These are phyloP conservation scores for Acridotheres tristis DNA, from an alignment of 2,797 vertebrate species.

Conservation along the genomic window DNA sequence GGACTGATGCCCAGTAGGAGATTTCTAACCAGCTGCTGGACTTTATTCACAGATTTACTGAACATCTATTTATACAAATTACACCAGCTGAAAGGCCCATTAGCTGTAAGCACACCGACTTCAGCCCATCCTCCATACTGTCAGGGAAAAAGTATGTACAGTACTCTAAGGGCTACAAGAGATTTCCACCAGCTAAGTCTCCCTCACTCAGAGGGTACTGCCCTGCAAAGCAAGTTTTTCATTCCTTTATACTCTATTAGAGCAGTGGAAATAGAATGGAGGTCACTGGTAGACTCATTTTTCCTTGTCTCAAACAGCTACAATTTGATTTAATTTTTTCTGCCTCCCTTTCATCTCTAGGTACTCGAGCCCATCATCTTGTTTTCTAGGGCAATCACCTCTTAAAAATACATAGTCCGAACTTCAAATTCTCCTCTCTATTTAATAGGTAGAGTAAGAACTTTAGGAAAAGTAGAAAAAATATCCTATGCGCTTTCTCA, in stretches of 20 bases:
- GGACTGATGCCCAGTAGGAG: slow-evolving; percentile 1
- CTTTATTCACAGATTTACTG: slow-evolving; percentile 12
- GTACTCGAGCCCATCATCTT: background rate
- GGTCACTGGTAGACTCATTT: background rate
- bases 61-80: slow-evolving; percentile 25
- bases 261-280: background rate
- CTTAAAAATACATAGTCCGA: background rate
- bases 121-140: background rate
- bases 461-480: background rate
- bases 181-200: background rate
- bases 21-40: slow-evolving; percentile 33
- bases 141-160: background rate
- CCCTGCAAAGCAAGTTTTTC: background rate
- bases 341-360: background rate
- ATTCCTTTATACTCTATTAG: background rate
- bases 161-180: background rate
- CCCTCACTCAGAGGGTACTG: background rate
- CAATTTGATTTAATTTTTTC: background rate
- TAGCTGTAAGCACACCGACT: background rate
- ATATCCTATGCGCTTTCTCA: background rate
- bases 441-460: background rate
- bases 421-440: background rate
- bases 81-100: background rate
- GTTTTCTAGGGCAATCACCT: background rate
- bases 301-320: background rate